Evolutionary conservation across 2,797 vertebrate genomes (phyloP), one percentile per base, ranked within the genome.

Genomic region (Cichlasoma orientale): DNA sequence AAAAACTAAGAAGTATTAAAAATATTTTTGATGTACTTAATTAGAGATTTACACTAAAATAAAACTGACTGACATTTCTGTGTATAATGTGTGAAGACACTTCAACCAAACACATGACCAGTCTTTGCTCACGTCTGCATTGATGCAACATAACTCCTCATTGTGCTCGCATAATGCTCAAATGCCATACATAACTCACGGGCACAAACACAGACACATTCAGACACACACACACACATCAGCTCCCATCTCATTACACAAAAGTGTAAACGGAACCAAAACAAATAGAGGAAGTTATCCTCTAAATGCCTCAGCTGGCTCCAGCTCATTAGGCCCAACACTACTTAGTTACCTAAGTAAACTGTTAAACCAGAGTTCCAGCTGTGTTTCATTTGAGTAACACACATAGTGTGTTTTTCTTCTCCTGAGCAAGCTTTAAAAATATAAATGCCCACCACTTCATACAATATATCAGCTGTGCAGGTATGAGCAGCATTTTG

Each of bases 271-370:
- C 85, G 80, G 81, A 87, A 84, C 59, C 82, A 75, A 81, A 75
- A 78, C 75, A 78, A 77, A 90, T 88, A 91, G 89, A 92, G 92
- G 91, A 94, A 87, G 84, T 90, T 86, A 79, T 92, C 91, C 92
- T 74, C 90, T 92, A 92, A 91, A 92, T 70, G 69, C 89, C 80
- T 80, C 41, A 68, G 77, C 87, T 88, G 78, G 84, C 53, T 82
- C 66, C 76, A 76, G 78, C 86, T 88, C 83, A 79, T 75, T 77
- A 59, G 84, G 72, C 82, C 79, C 76, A 84, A 79, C 54, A 50
- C 53, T 91, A 91, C 92, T 84, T 87, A 84, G 83, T 88, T 69
- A 75, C 75, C 78, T 79, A 90, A 91, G 89, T 93, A 89, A 53
- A 63, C 59, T 59, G 55, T 78, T 81, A 74, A 84, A 88, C 82